Evolutionary conservation across 2,797 vertebrate genomes (phyloP).

Genomic region (Syngnathus rostellatus): DNA sequence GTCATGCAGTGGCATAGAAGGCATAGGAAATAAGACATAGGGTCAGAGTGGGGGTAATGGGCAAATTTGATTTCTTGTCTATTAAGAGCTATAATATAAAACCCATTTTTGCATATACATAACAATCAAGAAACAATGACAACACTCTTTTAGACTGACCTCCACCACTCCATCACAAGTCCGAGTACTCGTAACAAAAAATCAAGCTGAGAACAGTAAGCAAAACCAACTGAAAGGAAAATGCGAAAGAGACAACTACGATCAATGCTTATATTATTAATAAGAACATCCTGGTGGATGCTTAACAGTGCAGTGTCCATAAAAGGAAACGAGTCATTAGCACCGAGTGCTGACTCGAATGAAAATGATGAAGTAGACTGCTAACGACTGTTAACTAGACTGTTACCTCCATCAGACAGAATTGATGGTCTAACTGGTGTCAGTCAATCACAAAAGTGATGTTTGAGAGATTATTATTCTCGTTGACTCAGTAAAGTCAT

Average conservation of each 20-base stretch:
- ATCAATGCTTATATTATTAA: slow-evolving; percentile 45
- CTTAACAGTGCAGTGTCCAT: slow-evolving; percentile 38
- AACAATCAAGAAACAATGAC: neutral
- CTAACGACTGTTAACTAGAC: slow-evolving; percentile 25
- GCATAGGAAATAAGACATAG: neutral
- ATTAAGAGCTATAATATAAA: neutral
- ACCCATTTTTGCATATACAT: too few relatives aligned
- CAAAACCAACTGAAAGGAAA: slow-evolving; percentile 10
- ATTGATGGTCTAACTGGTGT: neutral
- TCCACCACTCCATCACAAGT: neutral
- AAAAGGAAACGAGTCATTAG: slow-evolving; percentile 39
- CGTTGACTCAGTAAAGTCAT: neutral
- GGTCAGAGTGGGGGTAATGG: neutral
- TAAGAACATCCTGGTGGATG: slow-evolving; percentile 45
- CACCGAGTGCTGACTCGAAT: slow-evolving; percentile 29
- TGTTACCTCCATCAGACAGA: slow-evolving; percentile 8
- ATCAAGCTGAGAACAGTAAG: slow-evolving; percentile 3
- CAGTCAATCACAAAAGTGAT: slow-evolving; percentile 1
- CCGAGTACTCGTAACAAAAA: neutral
- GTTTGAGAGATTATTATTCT: neutral
- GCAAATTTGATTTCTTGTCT: neutral
- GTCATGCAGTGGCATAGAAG: neutral
- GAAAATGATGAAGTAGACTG: slow-evolving; percentile 23
- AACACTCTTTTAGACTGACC: neutral
- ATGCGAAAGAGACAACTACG: slow-evolving; percentile 17